Percentiles rank a stretch among this genome's conserved stretches.
Conservation (phyloP, 2,797 vertebrate genomes). For the Protonibea diacanthus region DNA sequence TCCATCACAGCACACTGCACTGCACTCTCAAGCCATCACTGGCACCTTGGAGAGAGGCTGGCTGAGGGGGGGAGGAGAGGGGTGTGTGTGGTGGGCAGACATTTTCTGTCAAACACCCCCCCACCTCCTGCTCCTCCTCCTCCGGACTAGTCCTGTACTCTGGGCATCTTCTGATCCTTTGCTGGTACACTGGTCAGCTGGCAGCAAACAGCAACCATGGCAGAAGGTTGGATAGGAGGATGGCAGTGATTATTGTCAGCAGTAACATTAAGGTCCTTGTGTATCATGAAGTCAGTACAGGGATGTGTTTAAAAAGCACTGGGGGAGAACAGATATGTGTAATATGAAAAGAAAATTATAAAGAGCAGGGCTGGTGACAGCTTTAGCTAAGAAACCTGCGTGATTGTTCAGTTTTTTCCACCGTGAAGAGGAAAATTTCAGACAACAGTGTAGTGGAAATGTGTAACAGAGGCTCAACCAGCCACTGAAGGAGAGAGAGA, state of each 20-base stretch:
- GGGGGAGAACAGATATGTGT: neutral
- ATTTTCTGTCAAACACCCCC: conserved; percentile 49
- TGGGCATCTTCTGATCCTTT: conserved; percentile 72
- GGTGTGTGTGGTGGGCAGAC: conserved; percentile 25
- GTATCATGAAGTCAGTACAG: conserved; percentile 20
- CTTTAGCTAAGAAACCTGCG: neutral
- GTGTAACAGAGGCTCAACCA: conserved; percentile 28
- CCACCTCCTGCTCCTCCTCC: conserved; percentile 56
- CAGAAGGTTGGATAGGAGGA: conserved; percentile 62
- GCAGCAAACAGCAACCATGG: conserved; percentile 65
- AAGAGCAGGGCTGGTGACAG: neutral
- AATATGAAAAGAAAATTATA: neutral
- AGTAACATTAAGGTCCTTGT: conserved; percentile 36
- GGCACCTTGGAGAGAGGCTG: conserved; percentile 83
- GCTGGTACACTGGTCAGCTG: conserved; percentile 78
- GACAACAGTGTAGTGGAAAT: neutral
- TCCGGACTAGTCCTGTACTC: conserved; percentile 64
- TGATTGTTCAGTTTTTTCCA: neutral
- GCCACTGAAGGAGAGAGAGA: conserved; percentile 2
- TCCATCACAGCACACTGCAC: conserved; percentile 85
- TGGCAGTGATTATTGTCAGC: conserved; percentile 63
- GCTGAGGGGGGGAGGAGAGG: conserved; percentile 57
- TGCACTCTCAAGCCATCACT: conserved; percentile 85
- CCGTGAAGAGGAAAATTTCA: neutral
- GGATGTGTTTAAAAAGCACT: neutral